Percentiles rank a stretch among this genome's conserved stretches.
Conservation (phyloP, 2,888 invertebrate genomes). For the Portevinia maculata region DNA sequence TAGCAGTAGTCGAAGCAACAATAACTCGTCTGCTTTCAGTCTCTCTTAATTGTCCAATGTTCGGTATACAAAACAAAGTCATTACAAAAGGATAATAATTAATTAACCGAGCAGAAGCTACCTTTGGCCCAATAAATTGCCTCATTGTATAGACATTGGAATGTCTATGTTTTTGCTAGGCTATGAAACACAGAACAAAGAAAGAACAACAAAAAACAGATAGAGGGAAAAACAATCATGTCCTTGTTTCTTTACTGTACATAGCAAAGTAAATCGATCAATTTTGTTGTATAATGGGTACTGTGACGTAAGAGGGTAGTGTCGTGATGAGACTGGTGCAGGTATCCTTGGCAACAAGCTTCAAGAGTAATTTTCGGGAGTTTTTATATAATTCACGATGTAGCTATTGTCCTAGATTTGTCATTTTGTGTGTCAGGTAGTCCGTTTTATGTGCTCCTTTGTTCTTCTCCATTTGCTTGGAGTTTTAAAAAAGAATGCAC, state of each 20-base stretch:
- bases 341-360: conserved; percentile 59
- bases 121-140: conserved; percentile 70
- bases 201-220: conserved; percentile 1
- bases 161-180: not conserved
- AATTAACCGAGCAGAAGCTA: conserved; percentile 70
- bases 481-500: conserved; percentile 21
- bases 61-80: conserved; percentile 60
- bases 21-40: conserved; percentile 41
- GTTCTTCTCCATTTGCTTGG: not conserved
- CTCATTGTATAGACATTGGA: conserved; percentile 38
- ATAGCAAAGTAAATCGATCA: conserved; percentile 64
- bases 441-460: conserved; percentile 17
- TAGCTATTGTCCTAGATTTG: conserved; percentile 62
- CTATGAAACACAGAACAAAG: not conserved
- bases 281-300: conserved; percentile 26
- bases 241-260: conserved; percentile 37
- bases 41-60: conserved; percentile 52
- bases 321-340: conserved; percentile 7
- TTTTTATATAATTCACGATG: conserved; percentile 65
- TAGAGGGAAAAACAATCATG: conserved; percentile 25
- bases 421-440: conserved; percentile 24
- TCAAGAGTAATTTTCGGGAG: conserved; percentile 61
- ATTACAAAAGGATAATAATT: conserved; percentile 74
- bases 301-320: conserved; percentile 12
- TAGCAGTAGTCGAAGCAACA: conserved; percentile 29